Base-by-base conservation (phyloP, 2,113 vertebrate genomes). In the Channa maculata region DNA sequence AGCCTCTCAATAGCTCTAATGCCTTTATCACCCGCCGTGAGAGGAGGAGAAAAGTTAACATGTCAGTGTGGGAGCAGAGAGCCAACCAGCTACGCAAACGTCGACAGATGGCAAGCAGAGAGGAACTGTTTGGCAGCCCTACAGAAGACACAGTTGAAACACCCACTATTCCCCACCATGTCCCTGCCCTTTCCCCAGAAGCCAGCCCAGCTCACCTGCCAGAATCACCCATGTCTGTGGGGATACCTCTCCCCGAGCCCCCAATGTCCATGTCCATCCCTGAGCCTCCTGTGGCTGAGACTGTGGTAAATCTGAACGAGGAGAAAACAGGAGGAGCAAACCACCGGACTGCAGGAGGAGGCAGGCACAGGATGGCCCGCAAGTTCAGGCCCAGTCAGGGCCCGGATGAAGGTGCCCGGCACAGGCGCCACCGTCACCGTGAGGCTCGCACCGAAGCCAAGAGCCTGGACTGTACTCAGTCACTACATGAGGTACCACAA, bases 31-130 rank as follows among this genome's bases (percentile, higher is more conserved):
- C 84, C 91, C 97, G 97, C 67, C 93, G 97, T 7, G 97, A 98
- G 65, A 94, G 97, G 38, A 93, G 97, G 45, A 95, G 97, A 73
- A 94, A 97, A 59, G 97, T 98, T 52, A 96, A 96, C 88, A 97
- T 98, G 97, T 98, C 97, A 0, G 97, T 99, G 76, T 99, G 98
- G 98, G 98, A 99, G 89, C 97, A 99, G 92, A 94, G 98, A 50
- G 97, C 98, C 60, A 99, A 97, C 92, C 98, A 98, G 91, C 93
- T 99, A 64, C 94, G 98, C 64, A 95, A 96, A 63, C 96, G 97
- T 34, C 96, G 97, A 73, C 96, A 98, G 90, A 96, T 96, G 95
- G 97, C 97, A n/a, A 98, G 97, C 91, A 96, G 96, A 60, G 98
- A 99, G 88, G 97, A 95, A 76, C 93, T 99, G 87, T 97, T 97